These are phyloP conservation scores for Tineola bisselliella DNA, from an alignment of 2,888 invertebrate species.

Conservation along the genomic window DNA sequence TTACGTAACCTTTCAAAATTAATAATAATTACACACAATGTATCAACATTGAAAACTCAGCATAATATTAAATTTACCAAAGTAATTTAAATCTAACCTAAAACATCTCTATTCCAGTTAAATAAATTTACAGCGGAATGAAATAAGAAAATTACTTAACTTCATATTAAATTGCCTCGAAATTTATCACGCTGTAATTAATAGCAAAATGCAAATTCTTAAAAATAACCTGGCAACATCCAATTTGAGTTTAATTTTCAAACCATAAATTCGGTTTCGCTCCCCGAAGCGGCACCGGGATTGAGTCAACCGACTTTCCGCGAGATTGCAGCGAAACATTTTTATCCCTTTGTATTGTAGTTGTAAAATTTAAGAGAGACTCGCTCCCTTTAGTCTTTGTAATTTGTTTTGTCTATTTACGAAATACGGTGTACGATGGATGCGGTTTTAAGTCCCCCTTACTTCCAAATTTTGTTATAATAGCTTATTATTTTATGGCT, in stretches of 20 bases:
- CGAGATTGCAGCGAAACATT: conserved; percentile 55
- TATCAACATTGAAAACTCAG: background rate
- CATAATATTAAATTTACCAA: background rate
- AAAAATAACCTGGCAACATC: conserved; percentile 53
- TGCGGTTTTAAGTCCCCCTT: conserved; percentile 23
- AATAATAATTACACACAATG: background rate
- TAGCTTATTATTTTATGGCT: background rate
- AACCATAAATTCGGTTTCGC: conserved; percentile 63
- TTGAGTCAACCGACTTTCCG: conserved; percentile 41
- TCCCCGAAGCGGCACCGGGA: conserved; percentile 44
- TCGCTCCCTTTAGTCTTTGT: conserved; percentile 36
- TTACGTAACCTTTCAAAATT: background rate
- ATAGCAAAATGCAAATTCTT: conserved; percentile 48
- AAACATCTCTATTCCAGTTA: background rate
- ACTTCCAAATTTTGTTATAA: background rate
- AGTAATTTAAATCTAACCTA: too few species aligned
- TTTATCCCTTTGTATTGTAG: conserved; percentile 56
- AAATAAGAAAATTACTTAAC: conserved; percentile 12
- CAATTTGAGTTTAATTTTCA: conserved; percentile 65
- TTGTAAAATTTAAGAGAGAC: conserved; percentile 44
- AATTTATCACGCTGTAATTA: conserved; percentile 38
- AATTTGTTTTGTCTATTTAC: conserved; percentile 40
- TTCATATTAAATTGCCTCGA: conserved; percentile 28
- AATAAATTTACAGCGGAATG: background rate
- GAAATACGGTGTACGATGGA: conserved; percentile 29